Base-by-base conservation (phyloP, 1,140 invertebrate genomes). In the Matsumurasca onukii region DNA sequence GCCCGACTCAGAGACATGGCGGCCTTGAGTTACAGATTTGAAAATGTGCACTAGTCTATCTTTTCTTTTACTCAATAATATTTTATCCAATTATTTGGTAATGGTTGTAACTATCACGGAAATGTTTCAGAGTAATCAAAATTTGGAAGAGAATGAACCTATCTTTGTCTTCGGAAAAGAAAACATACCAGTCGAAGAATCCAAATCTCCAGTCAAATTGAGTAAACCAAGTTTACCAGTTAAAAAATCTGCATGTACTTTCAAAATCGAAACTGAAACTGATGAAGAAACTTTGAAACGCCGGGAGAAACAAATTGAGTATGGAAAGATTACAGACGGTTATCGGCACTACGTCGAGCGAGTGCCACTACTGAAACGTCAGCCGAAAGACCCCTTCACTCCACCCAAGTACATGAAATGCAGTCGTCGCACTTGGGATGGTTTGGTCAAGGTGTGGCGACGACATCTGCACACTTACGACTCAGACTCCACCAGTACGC, bases 351-450 rank as follows among this genome's bases (percentile, higher is more conserved):
- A 59, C n/a, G 25, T 22, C 25, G 24, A 27, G 5, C 22, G 25
- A 5, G 55, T 59, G 9, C 55, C 55, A 5, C 55, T 13, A 5
- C 55, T 13, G 9, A 59, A 59, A n/a, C 15, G 55, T 27, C 5
- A 24, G 3, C 25, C 3, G 5, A 2, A n/a, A 12, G 24, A 59
- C 30, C 55, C 55, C 2, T 12, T 59, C 22, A 59, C 55, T 27
- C 55, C 55, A 9, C 55, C 55, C 5, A 59, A 27, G n/a, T 24
- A 59, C 25, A 22, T 59, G 9, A 13, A 27, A 5, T 59, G 55
- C n/a, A 59, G 55, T 24, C 55, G 55, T 12, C 55, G 55, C 5
- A 59, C 22, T 29, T 59, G 55, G 55, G 55, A 59, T 27, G 55
- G 55, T 59, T 27, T 59, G 55, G 30, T 59, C 12, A 22, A n/a